Conservation (phyloP, 2,797 vertebrate species). For the Microcaecilia unicolor region DNA sequence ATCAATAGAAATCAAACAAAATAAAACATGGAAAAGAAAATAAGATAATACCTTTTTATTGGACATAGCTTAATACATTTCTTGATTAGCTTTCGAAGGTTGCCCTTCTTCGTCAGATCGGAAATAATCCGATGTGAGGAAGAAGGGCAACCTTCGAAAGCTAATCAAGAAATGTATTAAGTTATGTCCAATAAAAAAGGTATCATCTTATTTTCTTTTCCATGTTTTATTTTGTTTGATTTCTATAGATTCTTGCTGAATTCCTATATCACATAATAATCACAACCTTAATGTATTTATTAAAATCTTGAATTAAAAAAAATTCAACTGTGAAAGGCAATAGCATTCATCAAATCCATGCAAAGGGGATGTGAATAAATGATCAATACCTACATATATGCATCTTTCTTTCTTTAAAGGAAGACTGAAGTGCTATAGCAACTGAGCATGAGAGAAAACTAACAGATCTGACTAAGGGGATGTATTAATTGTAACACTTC, state of each 20-base stretch:
- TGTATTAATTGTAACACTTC: conserved; percentile 34
- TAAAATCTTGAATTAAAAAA: conserved; percentile 30
- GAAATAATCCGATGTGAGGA: no score
- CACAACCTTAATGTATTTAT: conserved; percentile 39
- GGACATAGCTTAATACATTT: no score
- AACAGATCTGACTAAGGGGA: conserved; percentile 31
- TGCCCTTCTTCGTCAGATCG: no score
- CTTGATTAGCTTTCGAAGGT: no score
- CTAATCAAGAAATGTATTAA: no score
- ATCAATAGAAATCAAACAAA: no score
- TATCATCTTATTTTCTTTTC: no score
- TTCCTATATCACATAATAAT: conserved; percentile 29
- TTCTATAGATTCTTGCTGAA: conserved; percentile 9
- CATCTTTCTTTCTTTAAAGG: conserved; percentile 26
- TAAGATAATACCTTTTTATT: no score
- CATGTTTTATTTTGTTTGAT: no score
- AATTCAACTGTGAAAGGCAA: conserved; percentile 41
- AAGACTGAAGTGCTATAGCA: conserved; percentile 30
- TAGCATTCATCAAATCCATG: conserved; percentile 35
- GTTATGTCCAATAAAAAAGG: no score
- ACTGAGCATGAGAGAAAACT: conserved; percentile 27
- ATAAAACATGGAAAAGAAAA: no score
- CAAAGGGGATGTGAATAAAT: conserved; percentile 16
- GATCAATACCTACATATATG: conserved; percentile 32
- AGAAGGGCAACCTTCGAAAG: no score